Conservation (phyloP, 2,888 invertebrate genomes). For the Nephrotoma appendiculata region DNA sequence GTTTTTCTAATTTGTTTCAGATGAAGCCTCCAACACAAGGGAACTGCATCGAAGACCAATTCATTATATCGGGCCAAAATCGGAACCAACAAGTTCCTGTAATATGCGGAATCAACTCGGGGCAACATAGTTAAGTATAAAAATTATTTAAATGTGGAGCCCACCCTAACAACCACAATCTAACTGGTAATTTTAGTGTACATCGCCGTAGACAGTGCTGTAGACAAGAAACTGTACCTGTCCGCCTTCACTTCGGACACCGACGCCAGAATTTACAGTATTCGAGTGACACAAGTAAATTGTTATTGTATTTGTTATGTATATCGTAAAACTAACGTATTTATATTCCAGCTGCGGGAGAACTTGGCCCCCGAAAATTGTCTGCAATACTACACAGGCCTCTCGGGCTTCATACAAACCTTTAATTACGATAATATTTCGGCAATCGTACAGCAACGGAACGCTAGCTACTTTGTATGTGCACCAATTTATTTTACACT, state of each 20-base stretch:
- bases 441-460: constrained; percentile 37
- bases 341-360: constrained; percentile 24
- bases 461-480: constrained; percentile 47
- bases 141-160: not conserved
- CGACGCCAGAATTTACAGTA: constrained; percentile 43
- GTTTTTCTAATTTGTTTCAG: constrained; percentile 31
- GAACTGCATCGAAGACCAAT: constrained; percentile 51
- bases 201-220: constrained; percentile 47
- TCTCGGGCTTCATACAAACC: constrained; percentile 46
- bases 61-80: constrained; percentile 57
- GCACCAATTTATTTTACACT: not conserved
- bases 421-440: constrained; percentile 54
- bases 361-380: constrained; percentile 41
- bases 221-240: constrained; percentile 45
- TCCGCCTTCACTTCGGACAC: constrained; percentile 44
- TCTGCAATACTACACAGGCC: constrained; percentile 48
- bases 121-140: constrained; percentile 47
- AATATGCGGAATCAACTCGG: constrained; percentile 61
- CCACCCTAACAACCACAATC: not conserved
- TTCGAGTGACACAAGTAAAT: constrained; percentile 43
- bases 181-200: constrained; percentile 40
- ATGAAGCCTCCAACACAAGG: constrained; percentile 52
- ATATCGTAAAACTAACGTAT: not conserved
- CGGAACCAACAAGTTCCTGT: constrained; percentile 50
- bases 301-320: constrained; percentile 16